Conservation (phyloP, 2,113 vertebrate species). For the Oncorhynchus nerka region DNA sequence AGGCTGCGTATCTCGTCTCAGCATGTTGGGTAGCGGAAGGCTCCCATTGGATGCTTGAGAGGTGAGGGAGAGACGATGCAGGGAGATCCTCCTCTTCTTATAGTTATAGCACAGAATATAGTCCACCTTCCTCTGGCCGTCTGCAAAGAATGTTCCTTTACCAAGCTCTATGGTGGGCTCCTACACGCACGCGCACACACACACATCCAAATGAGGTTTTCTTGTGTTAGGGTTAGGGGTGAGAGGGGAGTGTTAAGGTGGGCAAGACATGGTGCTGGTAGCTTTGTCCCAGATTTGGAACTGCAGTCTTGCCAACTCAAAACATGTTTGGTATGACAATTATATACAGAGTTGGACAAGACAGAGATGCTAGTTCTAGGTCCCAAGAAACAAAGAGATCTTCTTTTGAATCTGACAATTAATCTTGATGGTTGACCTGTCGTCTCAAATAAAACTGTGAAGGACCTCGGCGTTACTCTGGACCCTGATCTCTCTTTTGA, state of each 20-base stretch:
- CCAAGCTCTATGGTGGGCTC: conserved; percentile 61
- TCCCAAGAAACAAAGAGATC: too few relatives aligned
- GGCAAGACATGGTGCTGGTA: background rate
- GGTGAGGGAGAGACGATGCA: conserved; percentile 54
- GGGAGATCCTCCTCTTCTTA: conserved; percentile 74
- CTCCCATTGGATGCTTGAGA: conserved; percentile 76
- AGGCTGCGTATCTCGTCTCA: conserved; percentile 29
- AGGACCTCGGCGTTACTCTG: too few relatives aligned
- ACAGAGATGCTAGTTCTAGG: too few relatives aligned
- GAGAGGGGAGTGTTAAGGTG: background rate
- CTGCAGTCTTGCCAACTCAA: too few relatives aligned
- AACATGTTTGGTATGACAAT: too few relatives aligned
- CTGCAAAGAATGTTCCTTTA: conserved; percentile 79
- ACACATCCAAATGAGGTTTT: conserved; percentile 13
- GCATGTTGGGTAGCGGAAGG: conserved; percentile 36
- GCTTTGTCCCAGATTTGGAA: too few relatives aligned
- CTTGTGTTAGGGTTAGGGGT: background rate
- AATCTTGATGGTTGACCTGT: too few relatives aligned
- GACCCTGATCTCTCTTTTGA: too few relatives aligned
- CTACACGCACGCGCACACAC: conserved; percentile 34
- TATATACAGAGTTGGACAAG: too few relatives aligned
- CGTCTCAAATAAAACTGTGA: too few relatives aligned
- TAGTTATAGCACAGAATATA: conserved; percentile 91
- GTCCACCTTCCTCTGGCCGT: conserved; percentile 90
- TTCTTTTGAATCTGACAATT: too few relatives aligned